A percentile compares a stretch with the other conserved stretches of the same genome.
These are phyloP conservation scores for Notothenia rossii DNA, from an alignment of 2,113 vertebrate species.

Conservation along the genomic window DNA sequence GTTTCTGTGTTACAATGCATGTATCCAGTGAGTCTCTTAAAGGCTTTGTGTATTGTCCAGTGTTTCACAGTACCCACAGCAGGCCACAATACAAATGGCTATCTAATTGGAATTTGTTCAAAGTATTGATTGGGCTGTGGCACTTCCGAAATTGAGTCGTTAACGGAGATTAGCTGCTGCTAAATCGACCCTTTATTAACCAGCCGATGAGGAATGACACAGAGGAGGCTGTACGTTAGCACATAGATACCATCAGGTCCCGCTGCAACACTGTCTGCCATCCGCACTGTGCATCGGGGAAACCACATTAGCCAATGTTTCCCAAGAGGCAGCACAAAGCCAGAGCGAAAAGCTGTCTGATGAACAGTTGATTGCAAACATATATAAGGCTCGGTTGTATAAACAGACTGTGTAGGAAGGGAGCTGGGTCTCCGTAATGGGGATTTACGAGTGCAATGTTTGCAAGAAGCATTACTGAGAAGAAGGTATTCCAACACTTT, in stretches of 20 bases:
- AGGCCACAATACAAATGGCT: constrained; percentile 50
- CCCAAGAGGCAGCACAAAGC: constrained; percentile 17
- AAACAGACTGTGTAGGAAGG: constrained; percentile 50
- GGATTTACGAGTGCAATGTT: constrained; percentile 61
- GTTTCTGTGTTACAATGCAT: background rate
- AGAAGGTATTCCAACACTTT: constrained; percentile 59
- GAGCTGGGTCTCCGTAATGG: constrained; percentile 50
- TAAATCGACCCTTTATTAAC: constrained; percentile 76
- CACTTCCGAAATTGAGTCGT: constrained; percentile 69
- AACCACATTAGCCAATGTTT: constrained; percentile 43
- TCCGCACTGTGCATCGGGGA: background rate
- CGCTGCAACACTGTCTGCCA: background rate
- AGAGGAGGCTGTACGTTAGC: constrained; percentile 27
- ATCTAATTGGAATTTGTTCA: constrained; percentile 71
- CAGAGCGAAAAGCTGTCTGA: constrained; percentile 29
- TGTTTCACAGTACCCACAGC: background rate
- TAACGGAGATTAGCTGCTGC: constrained; percentile 74
- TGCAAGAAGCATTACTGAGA: constrained; percentile 42
- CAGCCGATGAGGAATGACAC: constrained; percentile 60
- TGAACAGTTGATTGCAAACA: constrained; percentile 66
- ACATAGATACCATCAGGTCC: constrained; percentile 23
- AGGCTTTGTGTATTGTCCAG: background rate
- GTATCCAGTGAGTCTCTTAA: background rate
- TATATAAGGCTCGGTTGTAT: constrained; percentile 55
- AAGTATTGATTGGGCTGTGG: constrained; percentile 65